These are phyloP conservation scores for Bugulina stolonifera DNA, from an alignment of 2,888 invertebrate genomes.

Conservation along the genomic window DNA sequence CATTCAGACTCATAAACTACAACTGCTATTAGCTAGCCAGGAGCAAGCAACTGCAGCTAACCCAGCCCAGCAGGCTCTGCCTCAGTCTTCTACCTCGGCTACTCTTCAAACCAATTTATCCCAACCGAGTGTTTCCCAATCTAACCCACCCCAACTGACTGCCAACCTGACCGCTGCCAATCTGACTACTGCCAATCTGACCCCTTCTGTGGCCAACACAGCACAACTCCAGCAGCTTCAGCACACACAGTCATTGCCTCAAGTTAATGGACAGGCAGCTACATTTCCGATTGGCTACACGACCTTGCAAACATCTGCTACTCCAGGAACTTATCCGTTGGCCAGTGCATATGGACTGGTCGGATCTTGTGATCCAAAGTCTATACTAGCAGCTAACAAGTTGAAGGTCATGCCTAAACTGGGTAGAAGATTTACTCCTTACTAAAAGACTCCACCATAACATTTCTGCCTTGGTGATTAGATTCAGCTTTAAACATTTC, in stretches of 20 bases:
- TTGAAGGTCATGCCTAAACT: conserved; percentile 25
- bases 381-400: conserved; percentile 19
- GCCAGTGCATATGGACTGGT: neutral
- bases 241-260: neutral
- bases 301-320: neutral
- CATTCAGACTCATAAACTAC: conserved; percentile 20
- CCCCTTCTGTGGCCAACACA: neutral
- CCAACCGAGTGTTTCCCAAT: conserved; percentile 26
- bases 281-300: neutral
- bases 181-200: neutral
- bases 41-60: conserved; percentile 18
- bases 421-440: conserved; percentile 11
- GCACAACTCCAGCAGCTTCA: conserved; percentile 13
- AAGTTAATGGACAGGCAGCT: conserved; percentile 7
- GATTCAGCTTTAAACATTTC: conserved; percentile 19
- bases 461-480: conserved; percentile 1
- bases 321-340: neutral
- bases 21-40: conserved; percentile 10
- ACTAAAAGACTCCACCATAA: neutral
- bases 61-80: neutral
- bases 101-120: conserved; percentile 1
- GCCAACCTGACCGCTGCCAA: neutral
- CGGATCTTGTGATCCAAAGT: conserved; percentile 3
- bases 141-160: neutral
- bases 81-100: neutral